A percentile compares a stretch with the other conserved stretches of the same genome.
Conservation (phyloP, 1,140 invertebrate species). For the Yoshiicerus persimilis region DNA sequence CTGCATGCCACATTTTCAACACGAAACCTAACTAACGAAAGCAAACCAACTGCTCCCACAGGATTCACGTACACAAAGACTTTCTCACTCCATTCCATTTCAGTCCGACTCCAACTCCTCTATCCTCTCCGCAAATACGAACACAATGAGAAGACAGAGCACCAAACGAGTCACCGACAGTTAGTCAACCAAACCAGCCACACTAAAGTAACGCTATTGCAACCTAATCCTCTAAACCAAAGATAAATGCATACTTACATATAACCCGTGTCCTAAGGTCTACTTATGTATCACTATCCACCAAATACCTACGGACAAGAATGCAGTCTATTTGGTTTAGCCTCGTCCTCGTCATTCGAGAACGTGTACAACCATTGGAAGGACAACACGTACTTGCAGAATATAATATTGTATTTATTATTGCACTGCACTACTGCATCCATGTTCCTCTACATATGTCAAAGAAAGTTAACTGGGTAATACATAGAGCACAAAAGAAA, state of each 20-base stretch:
- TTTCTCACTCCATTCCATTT: not conserved
- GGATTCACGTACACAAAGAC: not conserved
- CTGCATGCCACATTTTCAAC: not conserved
- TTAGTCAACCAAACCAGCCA: not conserved
- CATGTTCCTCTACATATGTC: conserved; percentile 6
- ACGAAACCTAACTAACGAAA: not conserved
- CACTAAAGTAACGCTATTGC: not conserved
- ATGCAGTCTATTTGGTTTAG: not conserved
- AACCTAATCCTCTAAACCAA: not conserved
- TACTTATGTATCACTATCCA: not conserved
- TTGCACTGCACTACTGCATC: not conserved
- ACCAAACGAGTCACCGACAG: not conserved
- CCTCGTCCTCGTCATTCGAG: too few species aligned
- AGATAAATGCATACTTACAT: not conserved
- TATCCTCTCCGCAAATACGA: not conserved
- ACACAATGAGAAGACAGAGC: not conserved
- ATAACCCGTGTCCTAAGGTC: too few species aligned
- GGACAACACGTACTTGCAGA: not conserved
- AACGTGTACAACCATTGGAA: not conserved
- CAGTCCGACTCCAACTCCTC: not conserved
- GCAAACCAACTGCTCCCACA: conserved; percentile 10
- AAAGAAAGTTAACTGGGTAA: not conserved
- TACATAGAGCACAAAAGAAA: not conserved
- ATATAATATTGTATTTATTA: not conserved
- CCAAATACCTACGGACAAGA: not conserved